Evolutionary conservation across 2,113 vertebrate genomes (phyloP).

Genomic region (Passer montanus): DNA sequence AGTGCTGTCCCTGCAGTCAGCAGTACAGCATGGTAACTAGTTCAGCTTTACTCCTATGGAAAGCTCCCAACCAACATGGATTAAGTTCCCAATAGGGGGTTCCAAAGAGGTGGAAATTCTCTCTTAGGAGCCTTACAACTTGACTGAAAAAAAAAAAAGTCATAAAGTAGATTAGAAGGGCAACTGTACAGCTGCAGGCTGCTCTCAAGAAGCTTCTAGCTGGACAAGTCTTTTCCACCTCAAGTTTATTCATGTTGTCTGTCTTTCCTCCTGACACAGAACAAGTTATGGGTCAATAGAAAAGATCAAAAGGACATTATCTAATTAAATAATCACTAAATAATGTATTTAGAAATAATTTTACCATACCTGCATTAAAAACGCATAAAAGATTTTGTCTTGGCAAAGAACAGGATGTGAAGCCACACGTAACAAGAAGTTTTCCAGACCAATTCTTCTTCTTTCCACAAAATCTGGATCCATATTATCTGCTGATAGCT

Average conservation of each 20-base stretch:
- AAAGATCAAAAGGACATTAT: background rate
- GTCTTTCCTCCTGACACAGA: background rate
- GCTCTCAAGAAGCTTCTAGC: background rate
- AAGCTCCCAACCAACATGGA: background rate
- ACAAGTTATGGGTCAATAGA: background rate
- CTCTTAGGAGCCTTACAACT: background rate
- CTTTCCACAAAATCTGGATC: constrained; percentile 97
- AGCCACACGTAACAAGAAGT: constrained; percentile 91
- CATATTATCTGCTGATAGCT: constrained; percentile 96
- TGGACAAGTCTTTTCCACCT: background rate
- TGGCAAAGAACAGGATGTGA: constrained; percentile 88
- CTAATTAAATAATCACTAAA: background rate
- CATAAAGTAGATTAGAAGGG: background rate
- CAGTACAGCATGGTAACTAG: background rate
- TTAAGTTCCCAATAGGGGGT: background rate
- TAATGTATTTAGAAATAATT: background rate
- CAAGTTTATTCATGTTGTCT: background rate
- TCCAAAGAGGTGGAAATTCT: background rate
- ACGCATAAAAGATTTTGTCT: constrained; percentile 89
- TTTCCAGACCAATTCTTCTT: constrained; percentile 92
- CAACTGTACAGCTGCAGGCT: background rate
- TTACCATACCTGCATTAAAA: constrained; percentile 88
- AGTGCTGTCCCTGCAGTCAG: background rate
- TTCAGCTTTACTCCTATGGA: background rate
- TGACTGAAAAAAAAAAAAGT: background rate